Base-by-base conservation (phyloP, 2,797 vertebrate species). In the Monodelphis domestica region DNA sequence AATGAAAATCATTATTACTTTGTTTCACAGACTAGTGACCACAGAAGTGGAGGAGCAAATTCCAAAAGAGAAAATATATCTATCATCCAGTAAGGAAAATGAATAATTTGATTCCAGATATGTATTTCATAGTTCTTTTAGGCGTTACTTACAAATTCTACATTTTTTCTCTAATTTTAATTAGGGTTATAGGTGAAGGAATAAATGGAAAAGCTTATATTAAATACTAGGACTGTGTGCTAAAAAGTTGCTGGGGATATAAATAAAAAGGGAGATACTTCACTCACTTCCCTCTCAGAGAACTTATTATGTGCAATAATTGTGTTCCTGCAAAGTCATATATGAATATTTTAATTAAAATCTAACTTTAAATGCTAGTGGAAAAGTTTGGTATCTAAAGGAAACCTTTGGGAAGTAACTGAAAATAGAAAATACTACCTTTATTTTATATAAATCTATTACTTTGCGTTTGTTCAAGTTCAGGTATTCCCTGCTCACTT, bases 21-120 rank as follows among this genome's bases (percentile, higher is more conserved):
- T 84, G 90, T 93, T 96, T 97, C 89, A 53, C 91, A 98, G 98
- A 93, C 56, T 0, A 97, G 89, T 0, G 96, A 97, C 59, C 93
- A 95, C 78, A 95, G 94, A 95, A 97, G 70, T 51, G 96, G 95
- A 54, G 92, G 95, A 26, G 57, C 59, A 33, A 95, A 94, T 92
- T 96, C 91, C 87, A 96, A 93, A 94, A 95, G 95, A 95, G 96
- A 97, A 94, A 84, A 51, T 11, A 91, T 90, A 93, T 26, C 30
- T 33, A 93, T 87, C 57, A 90, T 93, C 95, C 96, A 93, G 89
- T 91, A 2, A 97, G 90, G 70, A 95, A 97, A 91, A 91, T 91
- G 5, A 0, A 12, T 54, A 38, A 57, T 93, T 91, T 30, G 3
- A 9, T 70, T 53, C 17, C 38, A 33, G 7, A 0, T 28, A 1